Evolutionary conservation across 2,113 vertebrate species (phyloP).

Genomic region (Capricornis sumatraensis): DNA sequence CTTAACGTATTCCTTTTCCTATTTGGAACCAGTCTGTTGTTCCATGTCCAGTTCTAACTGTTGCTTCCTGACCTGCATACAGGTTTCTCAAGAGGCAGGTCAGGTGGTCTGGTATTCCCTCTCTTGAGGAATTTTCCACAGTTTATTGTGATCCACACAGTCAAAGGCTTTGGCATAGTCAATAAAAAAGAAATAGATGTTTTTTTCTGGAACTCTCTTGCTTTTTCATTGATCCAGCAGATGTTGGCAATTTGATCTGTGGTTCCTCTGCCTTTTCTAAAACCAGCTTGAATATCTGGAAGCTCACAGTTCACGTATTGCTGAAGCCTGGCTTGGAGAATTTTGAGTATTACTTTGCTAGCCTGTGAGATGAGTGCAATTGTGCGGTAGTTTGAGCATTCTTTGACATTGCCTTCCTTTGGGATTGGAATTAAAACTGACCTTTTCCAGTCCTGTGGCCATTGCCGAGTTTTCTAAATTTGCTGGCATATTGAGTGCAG

Average conservation of each 20-base stretch:
- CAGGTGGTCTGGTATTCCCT: neutral
- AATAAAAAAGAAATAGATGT: neutral
- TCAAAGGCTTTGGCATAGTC: neutral
- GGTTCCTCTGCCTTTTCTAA: too few relatives aligned
- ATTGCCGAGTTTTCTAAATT: accelerated
- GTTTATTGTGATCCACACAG: neutral
- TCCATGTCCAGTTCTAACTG: neutral
- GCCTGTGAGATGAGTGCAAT: neutral
- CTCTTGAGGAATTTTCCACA: neutral
- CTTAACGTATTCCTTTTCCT: neutral
- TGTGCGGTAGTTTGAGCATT: neutral
- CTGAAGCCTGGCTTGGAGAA: neutral
- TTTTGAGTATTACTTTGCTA: neutral
- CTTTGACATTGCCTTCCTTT: neutral
- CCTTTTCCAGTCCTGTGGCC: neutral
- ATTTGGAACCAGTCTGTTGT: neutral
- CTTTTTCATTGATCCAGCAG: too few relatives aligned
- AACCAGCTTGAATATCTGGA: too few relatives aligned
- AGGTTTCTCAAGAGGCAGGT: neutral
- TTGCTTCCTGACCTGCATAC: neutral
- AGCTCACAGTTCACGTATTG: accelerated
- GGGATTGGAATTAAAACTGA: neutral
- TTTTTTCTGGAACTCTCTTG: neutral
- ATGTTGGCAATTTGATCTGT: too few relatives aligned
- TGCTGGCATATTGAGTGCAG: too few relatives aligned